Conservation (phyloP, 2,797 vertebrate species). For the Chloroceryle inda region DNA sequence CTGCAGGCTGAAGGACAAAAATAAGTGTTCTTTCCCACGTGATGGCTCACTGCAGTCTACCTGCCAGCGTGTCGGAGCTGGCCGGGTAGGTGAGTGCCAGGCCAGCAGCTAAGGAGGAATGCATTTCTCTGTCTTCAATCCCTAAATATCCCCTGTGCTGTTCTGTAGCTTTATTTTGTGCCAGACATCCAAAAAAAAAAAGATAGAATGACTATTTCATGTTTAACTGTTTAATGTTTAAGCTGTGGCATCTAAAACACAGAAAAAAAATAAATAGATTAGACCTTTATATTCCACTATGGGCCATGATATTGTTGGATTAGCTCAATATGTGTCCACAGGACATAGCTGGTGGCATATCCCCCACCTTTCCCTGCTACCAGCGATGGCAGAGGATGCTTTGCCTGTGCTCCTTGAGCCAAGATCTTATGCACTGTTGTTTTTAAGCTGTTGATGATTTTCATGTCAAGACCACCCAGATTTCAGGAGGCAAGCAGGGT, state of each 20-base stretch:
- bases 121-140: background rate
- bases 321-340: background rate
- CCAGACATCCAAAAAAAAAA: background rate
- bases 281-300: background rate
- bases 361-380: background rate
- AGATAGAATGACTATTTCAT: too few relatives aligned
- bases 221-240: background rate
- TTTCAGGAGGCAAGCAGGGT: background rate
- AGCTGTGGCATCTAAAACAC: background rate
- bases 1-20: background rate
- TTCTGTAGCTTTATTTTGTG: background rate
- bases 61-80: background rate
- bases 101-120: background rate
- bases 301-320: background rate
- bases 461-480: background rate
- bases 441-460: background rate
- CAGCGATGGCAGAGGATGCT: background rate
- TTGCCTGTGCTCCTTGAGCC: background rate
- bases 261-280: background rate
- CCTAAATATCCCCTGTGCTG: background rate
- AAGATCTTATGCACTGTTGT: background rate
- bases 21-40: background rate
- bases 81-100: background rate
- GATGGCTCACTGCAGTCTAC: background rate
- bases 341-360: background rate